phyloP scores from a whole-genome alignment of 2,888 invertebrate species.

The Himalopsyche tibetana region DNA sequence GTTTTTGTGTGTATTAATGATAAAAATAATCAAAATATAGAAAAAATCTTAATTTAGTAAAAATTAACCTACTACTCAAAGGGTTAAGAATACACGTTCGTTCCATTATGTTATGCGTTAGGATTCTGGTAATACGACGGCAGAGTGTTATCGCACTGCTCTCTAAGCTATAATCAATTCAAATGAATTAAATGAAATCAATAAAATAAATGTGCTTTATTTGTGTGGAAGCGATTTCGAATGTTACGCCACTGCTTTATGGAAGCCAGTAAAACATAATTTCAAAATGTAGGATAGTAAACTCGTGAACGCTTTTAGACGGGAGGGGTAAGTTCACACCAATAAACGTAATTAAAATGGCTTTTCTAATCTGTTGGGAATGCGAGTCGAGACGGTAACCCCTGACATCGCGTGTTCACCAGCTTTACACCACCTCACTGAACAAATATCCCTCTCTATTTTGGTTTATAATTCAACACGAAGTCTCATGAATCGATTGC shows the following conservation, averaged over 20 bases:
- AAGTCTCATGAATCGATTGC: constrained; percentile 4
- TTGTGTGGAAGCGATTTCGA: no score
- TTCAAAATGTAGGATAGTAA: constrained; percentile 6
- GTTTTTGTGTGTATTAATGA: no score
- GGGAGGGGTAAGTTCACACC: constrained; percentile 39
- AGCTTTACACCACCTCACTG: background rate
- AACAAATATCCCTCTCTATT: background rate
- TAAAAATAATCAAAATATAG: no score
- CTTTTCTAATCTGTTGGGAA: constrained; percentile 38
- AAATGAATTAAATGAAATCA: no score
- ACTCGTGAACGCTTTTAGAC: constrained; percentile 42
- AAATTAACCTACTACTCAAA: no score
- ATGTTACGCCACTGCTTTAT: background rate
- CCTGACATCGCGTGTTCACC: constrained; percentile 21
- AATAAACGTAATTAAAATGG: constrained; percentile 43
- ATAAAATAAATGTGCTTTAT: no score
- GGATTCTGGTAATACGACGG: no score
- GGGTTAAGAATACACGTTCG: no score
- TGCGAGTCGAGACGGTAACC: constrained; percentile 35
- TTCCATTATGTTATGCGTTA: no score
- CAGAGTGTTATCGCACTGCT: no score
- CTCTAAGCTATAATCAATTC: no score
- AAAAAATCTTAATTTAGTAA: no score
- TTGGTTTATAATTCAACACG: background rate
- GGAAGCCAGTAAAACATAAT: constrained; percentile 7